Conservation (phyloP, 2,888 invertebrate species). For the Papilio elwesi region DNA sequence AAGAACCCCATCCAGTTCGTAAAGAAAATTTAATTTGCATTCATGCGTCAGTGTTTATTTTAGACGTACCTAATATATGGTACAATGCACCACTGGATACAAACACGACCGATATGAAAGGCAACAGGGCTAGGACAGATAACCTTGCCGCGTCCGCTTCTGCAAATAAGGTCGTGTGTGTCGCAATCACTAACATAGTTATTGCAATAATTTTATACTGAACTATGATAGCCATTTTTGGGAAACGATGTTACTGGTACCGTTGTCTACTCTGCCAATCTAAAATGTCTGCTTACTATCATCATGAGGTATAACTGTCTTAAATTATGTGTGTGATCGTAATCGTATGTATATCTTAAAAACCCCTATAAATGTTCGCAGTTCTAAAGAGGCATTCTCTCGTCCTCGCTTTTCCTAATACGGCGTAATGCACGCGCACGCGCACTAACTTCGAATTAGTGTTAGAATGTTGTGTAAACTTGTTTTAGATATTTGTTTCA, state of each 20-base stretch:
- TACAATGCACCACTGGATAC: conserved; percentile 34
- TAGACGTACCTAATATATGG: conserved; percentile 14
- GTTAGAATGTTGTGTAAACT: background rate
- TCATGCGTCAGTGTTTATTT: conserved; percentile 1
- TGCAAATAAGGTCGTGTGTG: conserved; percentile 68
- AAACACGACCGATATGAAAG: conserved; percentile 41
- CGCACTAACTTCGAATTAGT: background rate
- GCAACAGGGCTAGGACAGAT: conserved; percentile 46
- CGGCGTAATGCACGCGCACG: background rate
- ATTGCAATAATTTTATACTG: conserved; percentile 23
- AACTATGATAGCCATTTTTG: background rate
- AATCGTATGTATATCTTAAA: background rate
- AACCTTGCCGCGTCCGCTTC: conserved; percentile 65
- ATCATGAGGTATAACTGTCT: background rate
- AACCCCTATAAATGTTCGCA: background rate
- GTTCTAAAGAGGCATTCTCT: background rate
- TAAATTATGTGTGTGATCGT: background rate
- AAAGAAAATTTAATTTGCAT: background rate
- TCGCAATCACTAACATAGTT: conserved; percentile 52
- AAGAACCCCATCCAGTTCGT: too few species aligned
- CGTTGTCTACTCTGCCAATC: background rate
- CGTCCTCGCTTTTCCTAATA: conserved; percentile 16
- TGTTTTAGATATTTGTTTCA: background rate
- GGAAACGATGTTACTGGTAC: background rate
- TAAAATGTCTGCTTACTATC: background rate